These are phyloP conservation scores for Botia almorhae DNA, from an alignment of 2,797 vertebrate genomes.

Conservation along the genomic window DNA sequence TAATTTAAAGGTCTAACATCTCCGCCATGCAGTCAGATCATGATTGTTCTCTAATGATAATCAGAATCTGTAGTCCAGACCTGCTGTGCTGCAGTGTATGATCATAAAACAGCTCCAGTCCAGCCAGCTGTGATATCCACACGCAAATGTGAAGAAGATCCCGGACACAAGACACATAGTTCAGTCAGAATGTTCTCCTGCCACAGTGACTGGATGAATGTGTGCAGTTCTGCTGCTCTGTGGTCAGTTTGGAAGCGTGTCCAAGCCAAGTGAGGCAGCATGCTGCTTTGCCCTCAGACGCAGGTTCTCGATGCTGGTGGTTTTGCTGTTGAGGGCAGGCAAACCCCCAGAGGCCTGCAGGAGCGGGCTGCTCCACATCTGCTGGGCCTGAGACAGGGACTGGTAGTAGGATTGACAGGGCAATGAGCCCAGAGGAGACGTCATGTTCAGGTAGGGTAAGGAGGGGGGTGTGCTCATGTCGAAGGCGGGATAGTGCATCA, in stretches of 20 bases:
- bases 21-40: conserved; percentile 19
- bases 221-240: conserved; percentile 43
- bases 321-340: conserved; percentile 97
- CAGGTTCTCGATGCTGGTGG: conserved; percentile 97
- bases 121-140: not conserved
- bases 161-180: not conserved
- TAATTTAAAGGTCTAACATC: conserved; percentile 7
- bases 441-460: conserved; percentile 94
- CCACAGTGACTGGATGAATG: not conserved
- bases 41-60: not conserved
- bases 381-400: conserved; percentile 93
- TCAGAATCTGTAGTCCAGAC: not conserved
- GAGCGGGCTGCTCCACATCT: conserved; percentile 93
- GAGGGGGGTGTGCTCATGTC: conserved; percentile 90
- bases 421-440: conserved; percentile 88
- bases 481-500: conserved; percentile 96
- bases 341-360: conserved; percentile 81
- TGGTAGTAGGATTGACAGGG: conserved; percentile 99
- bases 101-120: conserved; percentile 18
- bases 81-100: not conserved
- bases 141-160: conserved; percentile 7
- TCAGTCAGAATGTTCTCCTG: not conserved
- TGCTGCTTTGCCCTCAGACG: conserved; percentile 97
- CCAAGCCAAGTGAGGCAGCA: conserved; percentile 92
- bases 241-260: conserved; percentile 92